Base-by-base conservation (phyloP, 2,888 invertebrate genomes). In the Chalcis sispes region DNA sequence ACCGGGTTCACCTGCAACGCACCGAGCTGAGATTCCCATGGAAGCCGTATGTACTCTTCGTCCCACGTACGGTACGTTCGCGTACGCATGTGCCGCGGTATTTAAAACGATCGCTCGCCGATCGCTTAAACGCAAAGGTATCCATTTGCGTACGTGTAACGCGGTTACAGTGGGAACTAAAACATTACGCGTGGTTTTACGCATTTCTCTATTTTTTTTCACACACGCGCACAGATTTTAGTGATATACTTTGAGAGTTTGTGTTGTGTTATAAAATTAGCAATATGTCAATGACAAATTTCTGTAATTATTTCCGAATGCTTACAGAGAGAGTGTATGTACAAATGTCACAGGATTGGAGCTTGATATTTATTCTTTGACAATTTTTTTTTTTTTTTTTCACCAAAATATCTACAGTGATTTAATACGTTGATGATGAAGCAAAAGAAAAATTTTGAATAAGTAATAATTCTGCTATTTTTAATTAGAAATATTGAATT, bases 21-120 rank as follows among this genome's bases (percentile, higher is more conserved):
- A 18, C 3, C 50, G 64, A 64, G 80, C 80, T 76, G 82, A 84
- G 85, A 86, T 87, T 87, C 86, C 84, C 87, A 85, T 86, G 85
- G 79, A 83, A 75, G 50, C 71, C 64, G n/a, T 62, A 75, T 76
- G 15, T 40, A 15, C 54, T n/a, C n/a, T n/a, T n/a, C n/a, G n/a
- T n/a, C n/a, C n/a, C n/a, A n/a, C n/a, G n/a, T n/a, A n/a, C n/a
- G n/a, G n/a, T n/a, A 25, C 75, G 74, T 32, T 75, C 67, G 76
- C 32, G 58, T n/a, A 7, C n/a, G 8, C 58, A 20, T 74, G 72
- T 48, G 54, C 59, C 29, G 18, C 52, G 61, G 74, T 54, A 69
- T 69, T 72, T 72, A 62, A 78, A 65, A 15, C 59, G 66, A 75
- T 77, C 66, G 69, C 64, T 65, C 58, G 72, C 20, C 67, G 32